Base-by-base conservation (phyloP, 30 jellyfish, hydroid and myxozoan genomes). In the Turritopsis dohrnii region DNA sequence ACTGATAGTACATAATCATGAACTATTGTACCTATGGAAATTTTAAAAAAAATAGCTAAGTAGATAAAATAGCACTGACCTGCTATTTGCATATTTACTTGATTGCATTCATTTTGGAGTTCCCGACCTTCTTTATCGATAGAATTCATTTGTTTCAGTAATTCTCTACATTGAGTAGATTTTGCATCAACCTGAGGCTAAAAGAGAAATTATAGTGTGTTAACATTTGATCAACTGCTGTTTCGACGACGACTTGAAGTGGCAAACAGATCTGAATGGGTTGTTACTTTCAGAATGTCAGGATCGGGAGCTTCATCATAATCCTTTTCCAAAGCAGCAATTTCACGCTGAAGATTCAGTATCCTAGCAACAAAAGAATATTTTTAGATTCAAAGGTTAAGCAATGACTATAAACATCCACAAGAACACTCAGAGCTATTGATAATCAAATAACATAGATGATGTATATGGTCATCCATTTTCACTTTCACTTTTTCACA, bases 281-380 rank as follows among this genome's bases (percentile, higher is more conserved):
- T 13, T 18, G 29, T 29, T 13, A 89, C 96, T 79, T 84, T 79
- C 66, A 89, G 71, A 0, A 21, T 65, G 22, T 71, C 89, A 28
- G 96, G 96, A 65, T 89, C 93, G 20, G 96, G 96, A 0, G 96
- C 96, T 84, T 89, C 89, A 21, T 84, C 88, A 73, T 76, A 84
- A 18, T 89, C 96, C 26, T 31, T 80, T 60, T 89, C 87, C 30
- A 89, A 76, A 4, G 92, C 82, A 8, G 41, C 95, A 52, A 87
- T 87, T 23, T 75, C 71, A n/a, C 76, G 81, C 86, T 80, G 86
- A n/a, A 87, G 65, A 22, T 87, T 84, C 69, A 77, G 29, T 41
- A 86, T 80, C 79, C 94, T 79, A 52, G 21, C 52, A 23, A 71
- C 4, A 75, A 79, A 54, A 25, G 21, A 23, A 0, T 29, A 81